Evolutionary conservation across 2,797 vertebrate genomes (phyloP), one percentile per base, ranked within the genome.

Genomic region (Delichon dasypus): DNA sequence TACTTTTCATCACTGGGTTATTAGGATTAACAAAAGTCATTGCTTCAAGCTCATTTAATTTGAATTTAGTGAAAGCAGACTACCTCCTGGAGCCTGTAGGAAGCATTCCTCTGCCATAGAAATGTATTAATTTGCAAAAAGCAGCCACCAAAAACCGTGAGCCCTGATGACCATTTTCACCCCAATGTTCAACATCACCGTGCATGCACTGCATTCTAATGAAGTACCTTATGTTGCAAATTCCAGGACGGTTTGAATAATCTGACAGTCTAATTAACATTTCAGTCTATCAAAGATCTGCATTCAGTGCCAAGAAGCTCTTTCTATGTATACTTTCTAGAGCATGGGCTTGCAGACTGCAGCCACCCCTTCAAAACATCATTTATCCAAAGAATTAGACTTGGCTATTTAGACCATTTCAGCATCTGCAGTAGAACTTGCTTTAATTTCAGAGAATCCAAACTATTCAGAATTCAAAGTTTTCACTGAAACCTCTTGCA

Each of bases 11-110:
- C 98, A 96, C 96, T 94, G 89, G 96, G 96, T 97, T 98, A 97
- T 97, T 98, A 97, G 98, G 98, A 98, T 98, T 98, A 98, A 98
- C 98, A 97, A 97, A 98, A 98, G 98, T 98, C 98, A 97, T 98
- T 97, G 97, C 98, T 98, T 98, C 98, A 97, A 97, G 76, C 97
- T 98, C 98, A 98, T 98, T 98, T 98, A 98, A 97, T 98, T 97
- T 98, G 98, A 98, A 98, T 98, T 98, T 97, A 98, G 97, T 98
- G 98, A 98, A 98, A 98, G 98, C 96, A 97, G 98, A 98, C 97
- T 96, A 91, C 97, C 96, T 97, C 94, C 95, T 97, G 92, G 82
- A 95, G 95, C 93, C 93, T 96, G 90, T 62, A 95, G 72, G 65
- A 91, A 94, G 90, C 93, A 91, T 95, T 95, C 86, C 91, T 83